These are phyloP conservation scores for Candoia aspera DNA, from an alignment of 2,113 vertebrate genomes.

Conservation along the genomic window DNA sequence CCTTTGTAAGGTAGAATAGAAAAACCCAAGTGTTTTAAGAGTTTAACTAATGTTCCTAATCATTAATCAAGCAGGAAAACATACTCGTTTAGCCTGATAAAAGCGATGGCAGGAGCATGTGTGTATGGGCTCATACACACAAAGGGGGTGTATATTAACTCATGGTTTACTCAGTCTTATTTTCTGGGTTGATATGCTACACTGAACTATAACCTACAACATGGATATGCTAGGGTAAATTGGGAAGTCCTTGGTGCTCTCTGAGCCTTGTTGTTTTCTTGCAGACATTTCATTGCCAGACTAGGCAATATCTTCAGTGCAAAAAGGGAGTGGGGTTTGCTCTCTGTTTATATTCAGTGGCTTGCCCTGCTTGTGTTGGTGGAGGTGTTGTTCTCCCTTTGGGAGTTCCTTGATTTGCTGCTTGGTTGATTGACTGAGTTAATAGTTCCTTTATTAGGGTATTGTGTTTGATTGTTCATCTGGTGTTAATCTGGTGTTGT, in stretches of 20 bases:
- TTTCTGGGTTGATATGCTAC: background rate
- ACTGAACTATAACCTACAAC: background rate
- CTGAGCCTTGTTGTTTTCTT: too few relatives aligned
- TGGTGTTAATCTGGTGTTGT: too few relatives aligned
- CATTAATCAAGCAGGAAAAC: background rate
- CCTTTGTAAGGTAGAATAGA: conserved; percentile 19
- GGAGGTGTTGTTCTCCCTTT: too few relatives aligned
- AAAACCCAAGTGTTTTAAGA: background rate
- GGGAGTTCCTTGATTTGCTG: too few relatives aligned
- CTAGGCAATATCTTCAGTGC: too few relatives aligned
- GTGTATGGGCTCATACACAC: background rate
- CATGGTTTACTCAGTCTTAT: background rate
- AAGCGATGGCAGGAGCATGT: conserved; percentile 13
- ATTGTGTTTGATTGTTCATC: too few relatives aligned
- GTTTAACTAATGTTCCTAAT: conserved; percentile 12
- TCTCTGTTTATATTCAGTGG: too few relatives aligned
- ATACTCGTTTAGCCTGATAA: background rate
- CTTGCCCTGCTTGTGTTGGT: too few relatives aligned
- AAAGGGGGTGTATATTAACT: background rate
- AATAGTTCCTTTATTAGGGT: too few relatives aligned
- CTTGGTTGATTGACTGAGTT: too few relatives aligned
- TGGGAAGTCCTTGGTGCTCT: background rate
- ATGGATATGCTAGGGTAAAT: background rate
- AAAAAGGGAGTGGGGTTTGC: too few relatives aligned
- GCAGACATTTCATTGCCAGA: too few relatives aligned